Evolutionary conservation across 1,140 invertebrate species (phyloP).

Genomic region (Sycophila sp.): DNA sequence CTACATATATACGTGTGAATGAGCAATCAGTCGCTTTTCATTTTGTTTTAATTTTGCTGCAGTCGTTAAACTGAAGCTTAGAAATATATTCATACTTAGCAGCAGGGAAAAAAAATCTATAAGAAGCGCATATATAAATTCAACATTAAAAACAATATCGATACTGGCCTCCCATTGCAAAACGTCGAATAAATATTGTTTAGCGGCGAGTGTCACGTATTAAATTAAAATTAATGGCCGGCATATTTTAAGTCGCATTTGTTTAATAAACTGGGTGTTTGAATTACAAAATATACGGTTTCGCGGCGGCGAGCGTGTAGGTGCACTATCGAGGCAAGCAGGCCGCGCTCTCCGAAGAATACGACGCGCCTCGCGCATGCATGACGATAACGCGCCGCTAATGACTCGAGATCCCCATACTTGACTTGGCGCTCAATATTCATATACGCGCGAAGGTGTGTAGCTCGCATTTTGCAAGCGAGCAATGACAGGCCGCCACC

Average conservation of each 20-base stretch:
- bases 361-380: neutral
- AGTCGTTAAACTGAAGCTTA: too few species aligned
- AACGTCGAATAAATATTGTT: too few species aligned
- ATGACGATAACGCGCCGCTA: neutral
- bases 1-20: too few species aligned
- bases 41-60: too few species aligned
- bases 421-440: neutral
- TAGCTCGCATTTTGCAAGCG: neutral
- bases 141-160: too few species aligned
- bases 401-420: slow-evolving; percentile 15
- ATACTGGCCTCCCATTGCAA: too few species aligned
- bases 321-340: slow-evolving; percentile 14
- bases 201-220: too few species aligned
- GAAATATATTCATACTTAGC: too few species aligned
- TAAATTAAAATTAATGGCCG: too few species aligned
- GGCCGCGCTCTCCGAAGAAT: neutral
- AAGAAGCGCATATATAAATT: too few species aligned
- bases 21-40: too few species aligned
- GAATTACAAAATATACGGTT: slow-evolving; percentile 1
- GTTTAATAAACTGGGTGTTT: neutral
- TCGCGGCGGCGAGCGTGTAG: neutral
- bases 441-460: neutral
- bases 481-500: neutral
- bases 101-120: too few species aligned
- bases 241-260: neutral